These are phyloP conservation scores for Bergia sp. DNA, from an alignment of 92 coral and sea anemone genomes.

Conservation along the genomic window DNA sequence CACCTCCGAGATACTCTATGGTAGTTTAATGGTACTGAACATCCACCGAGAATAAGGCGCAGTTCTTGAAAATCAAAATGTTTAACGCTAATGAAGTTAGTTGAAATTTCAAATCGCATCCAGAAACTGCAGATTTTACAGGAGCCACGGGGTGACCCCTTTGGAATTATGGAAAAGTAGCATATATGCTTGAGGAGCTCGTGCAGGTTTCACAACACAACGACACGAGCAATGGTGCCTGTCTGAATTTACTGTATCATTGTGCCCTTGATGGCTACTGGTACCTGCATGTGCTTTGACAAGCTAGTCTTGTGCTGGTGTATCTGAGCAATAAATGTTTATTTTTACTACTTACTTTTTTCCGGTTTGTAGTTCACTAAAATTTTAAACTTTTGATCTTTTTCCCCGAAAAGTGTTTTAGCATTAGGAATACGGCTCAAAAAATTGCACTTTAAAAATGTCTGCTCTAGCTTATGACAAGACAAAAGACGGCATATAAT, in stretches of 20 bases:
- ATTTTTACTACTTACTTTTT: neutral
- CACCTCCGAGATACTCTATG: neutral
- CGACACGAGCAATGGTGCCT: neutral
- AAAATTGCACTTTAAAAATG: neutral
- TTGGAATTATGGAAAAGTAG: too few relatives aligned
- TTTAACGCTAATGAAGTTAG: neutral
- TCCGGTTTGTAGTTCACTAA: neutral
- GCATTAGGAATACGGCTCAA: neutral
- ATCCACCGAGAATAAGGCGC: neutral
- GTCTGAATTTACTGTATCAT: neutral
- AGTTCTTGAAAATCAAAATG: neutral
- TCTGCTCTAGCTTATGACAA: neutral
- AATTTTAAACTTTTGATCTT: neutral
- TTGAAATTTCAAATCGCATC: too few relatives aligned
- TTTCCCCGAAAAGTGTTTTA: too few relatives aligned
- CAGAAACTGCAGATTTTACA: neutral
- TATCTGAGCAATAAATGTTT: neutral
- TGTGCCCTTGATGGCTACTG: neutral
- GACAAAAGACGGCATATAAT: neutral
- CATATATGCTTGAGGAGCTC: neutral
- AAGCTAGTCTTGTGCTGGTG: neutral
- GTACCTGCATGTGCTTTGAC: conserved; percentile 9
- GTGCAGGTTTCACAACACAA: neutral
- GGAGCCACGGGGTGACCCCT: neutral
- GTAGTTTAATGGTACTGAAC: neutral